phyloP scores from a whole-genome alignment of 2,113 vertebrate species.

The Conger conger region DNA sequence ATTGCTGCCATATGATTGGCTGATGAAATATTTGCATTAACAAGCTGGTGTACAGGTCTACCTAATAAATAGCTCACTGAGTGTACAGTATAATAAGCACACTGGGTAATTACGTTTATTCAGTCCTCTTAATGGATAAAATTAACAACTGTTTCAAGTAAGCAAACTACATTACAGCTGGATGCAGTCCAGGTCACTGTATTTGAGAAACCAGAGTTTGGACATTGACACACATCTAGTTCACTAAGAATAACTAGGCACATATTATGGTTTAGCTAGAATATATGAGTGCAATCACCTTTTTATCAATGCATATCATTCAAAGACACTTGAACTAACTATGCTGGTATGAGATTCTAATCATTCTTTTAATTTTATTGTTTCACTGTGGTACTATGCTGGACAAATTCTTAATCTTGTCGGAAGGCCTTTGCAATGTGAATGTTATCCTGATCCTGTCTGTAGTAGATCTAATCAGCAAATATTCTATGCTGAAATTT shows the following conservation, averaged over 20 bases:
- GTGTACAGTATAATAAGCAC: too few relatives aligned
- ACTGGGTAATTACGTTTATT: neutral
- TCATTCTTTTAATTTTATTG: neutral
- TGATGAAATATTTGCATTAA: too few relatives aligned
- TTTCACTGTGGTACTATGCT: too few relatives aligned
- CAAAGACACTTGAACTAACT: neutral
- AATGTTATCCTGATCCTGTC: neutral
- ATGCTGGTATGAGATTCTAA: neutral
- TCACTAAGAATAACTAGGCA: neutral
- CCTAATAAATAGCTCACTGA: too few relatives aligned
- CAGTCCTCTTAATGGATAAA: neutral
- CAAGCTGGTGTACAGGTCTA: too few relatives aligned
- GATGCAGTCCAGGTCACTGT: neutral
- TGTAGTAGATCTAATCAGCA: neutral
- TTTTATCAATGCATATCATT: neutral
- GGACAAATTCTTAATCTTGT: neutral
- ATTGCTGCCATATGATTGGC: too few relatives aligned
- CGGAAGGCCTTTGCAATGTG: neutral
- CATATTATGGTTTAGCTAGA: neutral
- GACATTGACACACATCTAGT: neutral
- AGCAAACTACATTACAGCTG: neutral
- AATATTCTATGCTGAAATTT: neutral
- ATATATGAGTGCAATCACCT: neutral
- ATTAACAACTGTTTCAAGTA: neutral
- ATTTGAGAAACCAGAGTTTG: neutral